Evolutionary conservation across 2,113 vertebrate genomes (phyloP), one percentile per base, ranked within the genome.

Genomic region (Callorhinus ursinus): DNA sequence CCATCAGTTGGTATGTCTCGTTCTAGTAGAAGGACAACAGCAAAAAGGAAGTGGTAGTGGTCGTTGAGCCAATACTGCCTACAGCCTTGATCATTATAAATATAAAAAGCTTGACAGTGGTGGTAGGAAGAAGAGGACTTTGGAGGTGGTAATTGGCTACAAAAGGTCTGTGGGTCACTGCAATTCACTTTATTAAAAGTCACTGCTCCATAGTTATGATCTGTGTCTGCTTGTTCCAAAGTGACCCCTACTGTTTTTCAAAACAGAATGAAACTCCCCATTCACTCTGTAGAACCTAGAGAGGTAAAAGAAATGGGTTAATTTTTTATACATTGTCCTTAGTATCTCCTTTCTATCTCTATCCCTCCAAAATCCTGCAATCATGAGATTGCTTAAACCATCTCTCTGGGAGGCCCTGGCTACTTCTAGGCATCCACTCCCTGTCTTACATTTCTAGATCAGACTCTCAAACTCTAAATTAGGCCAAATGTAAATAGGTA

Each of bases 291-390:
- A 71, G 51, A 88, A 57, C 39, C 65, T 74, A 59, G 5, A 46
- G 49, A 90, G 82, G 51, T 57, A 22, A 61, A 87, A 53, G 14
- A 77, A 88, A 33, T 33, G 7, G 31, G 15, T 69, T 92, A 36
- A 24, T 92, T 93, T 93, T 97, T 87, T 71, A 88, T 28, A 57
- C 24, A 71, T 16, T 49, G 80, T 59, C 49, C 22, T 76, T 82
- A 82, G 39, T 57, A 16, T 53, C 31, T 67, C 39, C 46, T n/a
- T 53, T 90, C 49, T 95, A 1, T 39, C 28, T 87, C 69, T 33
- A 31, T 88, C 36, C n/a, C 31, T 71, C 84, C 63, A 74, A 39
- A 93, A 92, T 77, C 49, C 91, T 89, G 3, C 57, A 65, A 1
- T 77, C 63, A 42, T 71, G 72, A 89, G 22, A 46, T 72, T 82